Conservation (phyloP, 1,140 invertebrate species). For the Aphelenchoides fujianensis region DNA sequence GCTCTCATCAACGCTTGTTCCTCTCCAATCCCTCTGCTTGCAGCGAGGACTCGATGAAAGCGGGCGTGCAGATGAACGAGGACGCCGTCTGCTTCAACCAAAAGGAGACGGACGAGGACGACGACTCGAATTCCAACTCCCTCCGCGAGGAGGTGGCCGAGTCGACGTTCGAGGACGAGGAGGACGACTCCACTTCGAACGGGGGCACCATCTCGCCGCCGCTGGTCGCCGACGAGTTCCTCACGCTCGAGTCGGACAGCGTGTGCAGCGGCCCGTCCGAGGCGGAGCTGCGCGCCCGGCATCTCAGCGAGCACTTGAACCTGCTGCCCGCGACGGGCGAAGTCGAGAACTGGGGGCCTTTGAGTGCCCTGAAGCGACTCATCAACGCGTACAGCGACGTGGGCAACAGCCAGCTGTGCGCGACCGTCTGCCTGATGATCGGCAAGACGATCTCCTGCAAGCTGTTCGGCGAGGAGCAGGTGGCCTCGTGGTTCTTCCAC, state of each 20-base stretch:
- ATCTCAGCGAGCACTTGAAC: background rate
- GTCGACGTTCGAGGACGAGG: background rate
- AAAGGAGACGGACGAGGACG: background rate
- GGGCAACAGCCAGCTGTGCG: slow-evolving; percentile 42
- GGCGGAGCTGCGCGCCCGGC: background rate
- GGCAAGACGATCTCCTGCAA: slow-evolving; percentile 28
- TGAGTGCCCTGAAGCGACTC: background rate
- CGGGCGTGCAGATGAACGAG: background rate
- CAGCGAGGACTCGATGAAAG: background rate
- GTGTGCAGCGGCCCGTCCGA: background rate
- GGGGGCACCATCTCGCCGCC: background rate
- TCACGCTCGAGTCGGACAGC: background rate
- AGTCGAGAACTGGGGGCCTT: slow-evolving; percentile 3
- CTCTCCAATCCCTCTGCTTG: no score
- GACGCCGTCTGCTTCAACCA: background rate
- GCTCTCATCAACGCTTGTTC: no score
- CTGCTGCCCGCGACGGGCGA: background rate
- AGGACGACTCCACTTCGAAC: background rate
- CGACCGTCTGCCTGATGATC: slow-evolving; percentile 37
- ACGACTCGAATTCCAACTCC: background rate
- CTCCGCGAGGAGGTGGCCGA: background rate
- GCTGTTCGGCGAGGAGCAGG: slow-evolving; percentile 16
- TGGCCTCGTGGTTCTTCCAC: slow-evolving; percentile 16
- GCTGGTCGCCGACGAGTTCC: background rate
- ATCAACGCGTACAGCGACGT: slow-evolving; percentile 14